phyloP scores from a whole-genome alignment of 2,113 vertebrate species.

The Euleptes europaea region DNA sequence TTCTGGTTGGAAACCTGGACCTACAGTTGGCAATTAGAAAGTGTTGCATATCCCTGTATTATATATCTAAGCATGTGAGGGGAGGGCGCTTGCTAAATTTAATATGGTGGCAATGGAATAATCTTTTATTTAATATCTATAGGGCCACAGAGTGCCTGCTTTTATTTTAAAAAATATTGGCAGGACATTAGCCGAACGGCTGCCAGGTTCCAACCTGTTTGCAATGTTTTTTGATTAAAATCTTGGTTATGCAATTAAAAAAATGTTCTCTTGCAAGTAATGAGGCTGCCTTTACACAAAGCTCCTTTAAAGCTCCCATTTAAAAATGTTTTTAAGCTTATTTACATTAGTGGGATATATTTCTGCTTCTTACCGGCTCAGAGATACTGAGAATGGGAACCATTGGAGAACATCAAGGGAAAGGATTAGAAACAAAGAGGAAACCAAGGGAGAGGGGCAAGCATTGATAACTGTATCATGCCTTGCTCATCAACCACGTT shows the following conservation, averaged over 20 bases:
- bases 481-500: neutral
- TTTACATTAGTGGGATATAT: slow-evolving; percentile 23
- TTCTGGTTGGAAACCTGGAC: neutral
- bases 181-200: neutral
- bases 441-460: neutral
- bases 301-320: neutral
- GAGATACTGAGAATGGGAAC: slow-evolving; percentile 27
- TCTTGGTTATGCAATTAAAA: slow-evolving; percentile 13
- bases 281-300: neutral
- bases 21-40: neutral
- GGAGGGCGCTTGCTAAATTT: neutral
- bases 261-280: neutral
- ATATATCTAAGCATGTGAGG: neutral
- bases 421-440: neutral
- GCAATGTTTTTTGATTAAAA: neutral
- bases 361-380: slow-evolving; percentile 4
- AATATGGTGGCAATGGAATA: neutral
- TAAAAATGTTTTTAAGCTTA: slow-evolving; percentile 15
- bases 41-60: neutral
- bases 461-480: neutral
- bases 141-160: neutral
- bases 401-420: slow-evolving; percentile 3
- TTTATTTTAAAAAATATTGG: slow-evolving; percentile 17
- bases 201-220: slow-evolving; percentile 15
- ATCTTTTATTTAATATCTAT: neutral